Evolutionary conservation across 2,113 vertebrate genomes (phyloP).

Genomic region (Alexandromys fortis): DNA sequence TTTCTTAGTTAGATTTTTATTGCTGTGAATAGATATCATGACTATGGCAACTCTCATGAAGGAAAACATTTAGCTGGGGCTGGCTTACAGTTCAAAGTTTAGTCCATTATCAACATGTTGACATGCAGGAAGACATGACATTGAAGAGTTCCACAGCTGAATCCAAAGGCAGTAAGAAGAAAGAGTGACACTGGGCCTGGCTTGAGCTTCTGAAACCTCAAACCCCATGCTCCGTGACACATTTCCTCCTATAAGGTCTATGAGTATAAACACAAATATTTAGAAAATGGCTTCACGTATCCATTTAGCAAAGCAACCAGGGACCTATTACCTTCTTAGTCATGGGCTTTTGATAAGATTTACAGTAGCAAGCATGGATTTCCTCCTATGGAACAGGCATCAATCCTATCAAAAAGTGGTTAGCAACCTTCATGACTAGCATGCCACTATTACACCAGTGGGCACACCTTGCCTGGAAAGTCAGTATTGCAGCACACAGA

Average conservation of each 20-base stretch:
- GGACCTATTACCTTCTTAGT: too few relatives aligned
- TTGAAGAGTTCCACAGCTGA: not conserved
- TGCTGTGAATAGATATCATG: not conserved
- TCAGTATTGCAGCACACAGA: not conserved
- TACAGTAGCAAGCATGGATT: not conserved
- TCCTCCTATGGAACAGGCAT: not conserved
- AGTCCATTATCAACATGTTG: not conserved
- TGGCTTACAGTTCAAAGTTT: not conserved
- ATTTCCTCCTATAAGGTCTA: not conserved
- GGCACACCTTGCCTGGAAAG: not conserved
- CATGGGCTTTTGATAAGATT: not conserved
- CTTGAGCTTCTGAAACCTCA: too few relatives aligned
- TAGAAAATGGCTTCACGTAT: not conserved
- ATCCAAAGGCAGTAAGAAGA: not conserved
- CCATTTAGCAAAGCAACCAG: not conserved
- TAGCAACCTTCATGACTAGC: too few relatives aligned
- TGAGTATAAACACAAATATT: not conserved
- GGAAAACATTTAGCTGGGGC: not conserved
- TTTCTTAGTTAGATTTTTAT: not conserved
- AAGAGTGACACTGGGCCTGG: not conserved
- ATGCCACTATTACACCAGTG: not conserved
- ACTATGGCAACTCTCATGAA: not conserved
- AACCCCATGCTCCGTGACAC: not conserved
- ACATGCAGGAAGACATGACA: not conserved
- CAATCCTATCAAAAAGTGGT: not conserved